Conservation (phyloP, 2,113 vertebrate genomes). For the Apodemus speciosus region DNA sequence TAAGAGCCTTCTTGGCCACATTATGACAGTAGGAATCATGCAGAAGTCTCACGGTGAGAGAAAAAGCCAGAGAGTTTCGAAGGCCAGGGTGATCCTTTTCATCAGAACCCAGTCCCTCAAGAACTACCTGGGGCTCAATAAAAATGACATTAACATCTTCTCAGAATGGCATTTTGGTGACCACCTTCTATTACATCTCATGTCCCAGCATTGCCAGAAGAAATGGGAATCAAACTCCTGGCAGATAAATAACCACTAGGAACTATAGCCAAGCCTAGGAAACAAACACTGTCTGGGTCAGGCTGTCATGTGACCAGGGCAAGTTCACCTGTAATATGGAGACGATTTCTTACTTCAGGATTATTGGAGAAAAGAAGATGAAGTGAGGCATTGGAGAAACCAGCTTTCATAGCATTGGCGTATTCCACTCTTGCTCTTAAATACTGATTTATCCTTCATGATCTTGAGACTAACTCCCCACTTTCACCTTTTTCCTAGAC, state of each 20-base stretch:
- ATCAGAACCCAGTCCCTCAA: background rate
- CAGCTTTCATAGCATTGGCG: background rate
- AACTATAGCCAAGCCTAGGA: background rate
- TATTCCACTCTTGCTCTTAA: background rate
- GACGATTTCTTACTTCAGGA: background rate
- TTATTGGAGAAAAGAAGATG: background rate
- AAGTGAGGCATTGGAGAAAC: background rate
- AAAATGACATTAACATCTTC: background rate
- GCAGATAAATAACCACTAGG: background rate
- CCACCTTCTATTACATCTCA: background rate
- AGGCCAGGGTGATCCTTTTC: background rate
- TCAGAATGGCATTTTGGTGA: background rate
- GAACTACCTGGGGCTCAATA: background rate
- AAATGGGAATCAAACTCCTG: background rate
- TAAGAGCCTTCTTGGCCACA: background rate
- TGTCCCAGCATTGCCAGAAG: background rate
- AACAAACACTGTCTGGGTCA: background rate
- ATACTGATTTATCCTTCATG: background rate
- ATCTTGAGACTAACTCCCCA: background rate
- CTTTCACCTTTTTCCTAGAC: constrained; percentile 82
- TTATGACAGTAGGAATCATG: background rate
- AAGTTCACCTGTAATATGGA: background rate
- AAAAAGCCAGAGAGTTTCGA: background rate
- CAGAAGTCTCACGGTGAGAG: background rate
- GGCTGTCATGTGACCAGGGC: background rate